Evolutionary conservation across 2,797 vertebrate genomes (phyloP).

Genomic region (Austrolebias charrua): DNA sequence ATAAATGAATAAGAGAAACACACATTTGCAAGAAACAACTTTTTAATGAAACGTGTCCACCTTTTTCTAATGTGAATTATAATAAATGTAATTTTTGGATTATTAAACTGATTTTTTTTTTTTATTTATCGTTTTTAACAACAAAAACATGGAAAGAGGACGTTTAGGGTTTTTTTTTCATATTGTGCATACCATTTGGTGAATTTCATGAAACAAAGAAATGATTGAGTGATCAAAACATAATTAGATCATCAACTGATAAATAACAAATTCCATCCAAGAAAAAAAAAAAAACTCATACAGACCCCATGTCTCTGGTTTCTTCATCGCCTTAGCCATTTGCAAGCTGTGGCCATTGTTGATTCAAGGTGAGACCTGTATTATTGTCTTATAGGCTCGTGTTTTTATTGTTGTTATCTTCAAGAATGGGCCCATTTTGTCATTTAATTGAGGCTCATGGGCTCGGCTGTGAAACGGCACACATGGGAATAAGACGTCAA

Average conservation of each 20-base stretch:
- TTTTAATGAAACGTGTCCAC: no score
- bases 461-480: slow-evolving; percentile 75
- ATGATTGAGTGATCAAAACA: slow-evolving; percentile 9
- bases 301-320: slow-evolving; percentile 28
- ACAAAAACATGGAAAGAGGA: neutral
- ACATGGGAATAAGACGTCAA: slow-evolving; percentile 81
- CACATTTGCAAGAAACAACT: no score
- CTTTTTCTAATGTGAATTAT: no score
- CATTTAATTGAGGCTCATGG: slow-evolving; percentile 85
- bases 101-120: no score
- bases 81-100: no score
- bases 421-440: slow-evolving; percentile 81
- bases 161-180: neutral
- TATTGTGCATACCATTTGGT: neutral
- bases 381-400: slow-evolving; percentile 72
- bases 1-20: neutral
- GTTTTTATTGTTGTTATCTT: slow-evolving; percentile 85
- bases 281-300: slow-evolving; percentile 17
- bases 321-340: slow-evolving; percentile 55
- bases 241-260: slow-evolving; percentile 8
- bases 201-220: slow-evolving; percentile 1
- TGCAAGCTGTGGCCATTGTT: slow-evolving; percentile 73
- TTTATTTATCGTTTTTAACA: no score
- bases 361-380: slow-evolving; percentile 76
- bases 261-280: slow-evolving; percentile 13